These are phyloP conservation scores for Athetis lepigone DNA, from an alignment of 2,888 invertebrate genomes.

Conservation along the genomic window DNA sequence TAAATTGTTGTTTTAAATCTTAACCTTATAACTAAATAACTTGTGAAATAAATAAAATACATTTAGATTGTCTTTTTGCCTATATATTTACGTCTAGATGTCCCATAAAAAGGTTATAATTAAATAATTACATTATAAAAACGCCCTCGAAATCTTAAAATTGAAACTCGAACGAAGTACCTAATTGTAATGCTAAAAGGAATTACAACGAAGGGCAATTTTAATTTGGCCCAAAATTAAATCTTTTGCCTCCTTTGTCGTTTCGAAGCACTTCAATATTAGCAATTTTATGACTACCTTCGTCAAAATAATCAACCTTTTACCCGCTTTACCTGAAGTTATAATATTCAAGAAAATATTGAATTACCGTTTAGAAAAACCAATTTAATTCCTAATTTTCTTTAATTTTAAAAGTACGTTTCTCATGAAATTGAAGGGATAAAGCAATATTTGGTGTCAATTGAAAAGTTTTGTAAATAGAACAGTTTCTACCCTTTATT, in stretches of 20 bases:
- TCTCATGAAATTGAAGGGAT: slow-evolving; percentile 11
- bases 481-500: background rate
- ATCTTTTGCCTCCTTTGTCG: slow-evolving; percentile 24
- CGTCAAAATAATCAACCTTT: background rate
- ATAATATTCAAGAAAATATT: slow-evolving; percentile 14
- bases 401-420: slow-evolving; percentile 5
- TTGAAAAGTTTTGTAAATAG: background rate
- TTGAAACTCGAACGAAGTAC: slow-evolving; percentile 15
- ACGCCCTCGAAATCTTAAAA: slow-evolving; percentile 30
- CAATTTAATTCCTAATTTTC: slow-evolving; percentile 9
- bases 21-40: no score
- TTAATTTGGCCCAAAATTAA: slow-evolving; percentile 54
- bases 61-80: background rate
- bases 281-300: slow-evolving; percentile 7
- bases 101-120: background rate
- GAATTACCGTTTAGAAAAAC: slow-evolving; percentile 16
- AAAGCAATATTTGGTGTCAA: background rate
- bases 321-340: background rate
- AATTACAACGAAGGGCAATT: slow-evolving; percentile 42
- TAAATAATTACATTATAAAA: slow-evolving; percentile 16
- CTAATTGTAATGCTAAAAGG: slow-evolving; percentile 40
- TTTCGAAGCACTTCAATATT: slow-evolving; percentile 18
- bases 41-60: background rate
- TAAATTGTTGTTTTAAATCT: background rate
- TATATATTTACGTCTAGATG: background rate